Percentiles rank a stretch among this genome's conserved stretches.
These are phyloP conservation scores for Harmothoe impar DNA, from an alignment of 2,888 invertebrate genomes.

Conservation along the genomic window DNA sequence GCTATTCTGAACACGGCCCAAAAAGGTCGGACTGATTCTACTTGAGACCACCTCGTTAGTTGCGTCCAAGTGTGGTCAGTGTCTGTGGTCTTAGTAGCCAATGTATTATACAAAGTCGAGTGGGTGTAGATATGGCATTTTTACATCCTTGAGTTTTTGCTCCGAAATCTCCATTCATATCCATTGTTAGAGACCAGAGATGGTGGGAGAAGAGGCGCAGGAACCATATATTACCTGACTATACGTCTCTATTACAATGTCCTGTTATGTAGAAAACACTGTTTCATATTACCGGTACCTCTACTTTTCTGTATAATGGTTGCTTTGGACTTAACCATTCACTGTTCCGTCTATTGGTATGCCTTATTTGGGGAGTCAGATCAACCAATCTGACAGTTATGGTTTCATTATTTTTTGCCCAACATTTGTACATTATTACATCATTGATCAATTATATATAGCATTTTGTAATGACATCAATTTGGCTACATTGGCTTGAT, in stretches of 20 bases:
- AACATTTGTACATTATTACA: background rate
- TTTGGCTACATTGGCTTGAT: background rate
- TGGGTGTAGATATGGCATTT: conserved; percentile 23
- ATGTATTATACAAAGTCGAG: background rate
- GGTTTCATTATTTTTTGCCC: background rate
- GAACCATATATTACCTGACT: background rate
- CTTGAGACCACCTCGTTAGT: background rate
- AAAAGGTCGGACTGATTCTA: background rate
- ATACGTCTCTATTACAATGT: background rate
- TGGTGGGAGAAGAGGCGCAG: background rate
- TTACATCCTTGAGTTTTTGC: background rate
- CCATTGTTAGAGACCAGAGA: background rate
- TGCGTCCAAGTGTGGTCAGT: background rate
- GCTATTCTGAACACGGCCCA: conserved; percentile 3
- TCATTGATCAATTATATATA: conserved; percentile 9
- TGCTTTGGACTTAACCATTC: background rate
- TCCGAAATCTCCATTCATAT: background rate
- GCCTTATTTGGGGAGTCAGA: background rate
- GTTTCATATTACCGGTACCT: background rate
- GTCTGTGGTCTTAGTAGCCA: background rate
- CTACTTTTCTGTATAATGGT: background rate
- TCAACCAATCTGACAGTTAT: background rate
- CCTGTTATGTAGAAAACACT: background rate
- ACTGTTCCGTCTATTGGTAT: conserved; percentile 23
- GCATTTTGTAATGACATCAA: background rate